Base-by-base conservation (phyloP, 2,113 vertebrate species). In the Coregonus clupeaformis region DNA sequence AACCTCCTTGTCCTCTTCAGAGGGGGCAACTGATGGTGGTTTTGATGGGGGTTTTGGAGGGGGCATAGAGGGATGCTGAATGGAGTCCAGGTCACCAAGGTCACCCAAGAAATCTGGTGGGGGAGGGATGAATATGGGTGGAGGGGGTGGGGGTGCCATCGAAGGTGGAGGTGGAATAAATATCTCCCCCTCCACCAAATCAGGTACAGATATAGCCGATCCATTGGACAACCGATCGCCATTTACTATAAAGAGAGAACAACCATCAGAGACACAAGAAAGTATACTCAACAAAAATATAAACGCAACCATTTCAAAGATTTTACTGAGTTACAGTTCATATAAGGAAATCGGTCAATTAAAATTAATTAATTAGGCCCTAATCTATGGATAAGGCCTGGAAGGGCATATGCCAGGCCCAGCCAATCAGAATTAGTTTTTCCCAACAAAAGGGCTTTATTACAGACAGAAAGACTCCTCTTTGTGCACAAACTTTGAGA, bases 151-250 rank as follows among this genome's bases (percentile, higher is more conserved):
- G 16, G 94, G 93, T 47, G 92, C 92, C 0, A 90, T 78, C 0
- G 95, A 90, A 0, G 96, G 96, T 0, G 94, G 96, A 0, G 96
- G 95, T 25, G 96, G 96, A 80, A 95, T 91, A 65, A 91, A 79
- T 69, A 92, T 86, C 2, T 92, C 91, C 25, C 93, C 93, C 9
- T 93, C 92, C 66, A 80, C 68, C 1, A 88, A 86, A 14, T 92
- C 85, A n/a, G 84, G 74, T n/a, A 89, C 52, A 47, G 84, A 89
- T 47, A 82, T 75, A 47, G 84, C 49, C 0, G 90, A 94, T 91
- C 78, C 94, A 86, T 94, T 94, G 55, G 89, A 82, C 75, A 91
- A 22, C 1, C 87, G 90, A 1, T 91, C 81, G 78, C 87, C 80
- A 32, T 86, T 77, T 13, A 88, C 97, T 98, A 80, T 57, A 75